phyloP scores from a whole-genome alignment of 2,888 invertebrate species.

The Sphecodes monilicornis region DNA sequence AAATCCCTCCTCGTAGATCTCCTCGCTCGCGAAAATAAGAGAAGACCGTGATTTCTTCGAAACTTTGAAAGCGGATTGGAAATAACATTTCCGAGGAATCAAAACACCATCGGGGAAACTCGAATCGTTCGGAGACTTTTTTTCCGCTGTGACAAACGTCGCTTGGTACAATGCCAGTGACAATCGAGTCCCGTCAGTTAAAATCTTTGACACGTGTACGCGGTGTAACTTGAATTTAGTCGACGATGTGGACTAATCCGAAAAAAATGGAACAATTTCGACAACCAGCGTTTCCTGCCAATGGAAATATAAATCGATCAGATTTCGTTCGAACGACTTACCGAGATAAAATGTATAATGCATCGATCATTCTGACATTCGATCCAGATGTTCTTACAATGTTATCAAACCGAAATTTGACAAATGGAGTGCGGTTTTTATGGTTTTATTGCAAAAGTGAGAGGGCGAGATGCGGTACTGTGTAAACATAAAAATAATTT shows the following conservation, averaged over 20 bases:
- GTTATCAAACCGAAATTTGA: neutral
- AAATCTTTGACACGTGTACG: slow-evolving; percentile 37
- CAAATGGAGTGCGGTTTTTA: neutral
- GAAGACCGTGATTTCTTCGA: neutral
- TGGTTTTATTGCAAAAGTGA: neutral
- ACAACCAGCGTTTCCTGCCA: neutral
- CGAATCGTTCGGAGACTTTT: neutral
- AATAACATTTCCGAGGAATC: neutral
- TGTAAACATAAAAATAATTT: neutral
- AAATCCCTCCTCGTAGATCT: neutral
- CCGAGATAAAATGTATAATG: neutral
- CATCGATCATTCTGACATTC: neutral
- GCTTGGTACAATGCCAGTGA: neutral
- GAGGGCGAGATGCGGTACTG: neutral
- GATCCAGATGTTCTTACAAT: neutral
- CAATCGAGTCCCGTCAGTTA: slow-evolving; percentile 10
- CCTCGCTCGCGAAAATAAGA: neutral
- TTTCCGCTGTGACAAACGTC: neutral
- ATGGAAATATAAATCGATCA: neutral
- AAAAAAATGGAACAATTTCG: neutral
- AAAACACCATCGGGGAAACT: neutral
- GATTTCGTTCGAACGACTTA: neutral
- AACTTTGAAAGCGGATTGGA: neutral
- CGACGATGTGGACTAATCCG: neutral
- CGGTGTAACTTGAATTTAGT: slow-evolving; percentile 12